Evolutionary conservation across 2,113 vertebrate species (phyloP).

Genomic region (Brachirus orientalis): DNA sequence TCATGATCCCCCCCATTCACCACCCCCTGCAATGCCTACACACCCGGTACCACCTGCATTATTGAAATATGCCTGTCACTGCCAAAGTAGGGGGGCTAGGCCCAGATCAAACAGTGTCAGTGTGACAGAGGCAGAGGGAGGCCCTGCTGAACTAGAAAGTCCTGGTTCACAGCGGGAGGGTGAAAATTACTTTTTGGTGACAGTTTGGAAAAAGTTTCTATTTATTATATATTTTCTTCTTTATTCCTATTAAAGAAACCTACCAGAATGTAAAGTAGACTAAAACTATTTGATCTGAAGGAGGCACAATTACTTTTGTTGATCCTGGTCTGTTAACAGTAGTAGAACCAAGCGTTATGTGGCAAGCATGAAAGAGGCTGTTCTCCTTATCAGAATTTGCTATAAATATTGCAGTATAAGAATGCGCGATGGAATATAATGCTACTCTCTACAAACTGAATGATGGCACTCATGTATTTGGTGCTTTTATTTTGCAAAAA

Average conservation of each 20-base stretch:
- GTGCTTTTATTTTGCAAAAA: no score
- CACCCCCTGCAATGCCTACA: constrained; percentile 11
- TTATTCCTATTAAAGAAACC: background rate
- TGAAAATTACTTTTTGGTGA: constrained; percentile 22
- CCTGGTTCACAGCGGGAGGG: constrained; percentile 16
- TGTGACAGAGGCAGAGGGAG: constrained; percentile 37
- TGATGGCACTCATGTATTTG: no score
- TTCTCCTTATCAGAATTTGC: no score
- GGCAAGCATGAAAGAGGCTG: no score
- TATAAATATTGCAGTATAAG: no score
- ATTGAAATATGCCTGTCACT: constrained; percentile 51
- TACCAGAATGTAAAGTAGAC: background rate
- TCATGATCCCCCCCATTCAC: constrained; percentile 1
- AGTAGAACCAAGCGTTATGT: no score
- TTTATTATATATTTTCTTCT: background rate
- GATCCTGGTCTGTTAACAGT: no score
- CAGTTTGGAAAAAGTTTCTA: constrained; percentile 10
- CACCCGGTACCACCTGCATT: constrained; percentile 37
- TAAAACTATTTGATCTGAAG: no score
- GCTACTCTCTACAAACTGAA: no score
- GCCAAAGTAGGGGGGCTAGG: constrained; percentile 16
- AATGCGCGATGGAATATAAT: no score
- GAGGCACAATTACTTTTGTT: no score
- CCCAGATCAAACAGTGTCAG: constrained; percentile 36
- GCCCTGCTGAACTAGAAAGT: constrained; percentile 33